Evolutionary conservation across 2,113 vertebrate species (phyloP), one percentile per base, ranked within the genome.

Genomic region (Paedocypris sp.): DNA sequence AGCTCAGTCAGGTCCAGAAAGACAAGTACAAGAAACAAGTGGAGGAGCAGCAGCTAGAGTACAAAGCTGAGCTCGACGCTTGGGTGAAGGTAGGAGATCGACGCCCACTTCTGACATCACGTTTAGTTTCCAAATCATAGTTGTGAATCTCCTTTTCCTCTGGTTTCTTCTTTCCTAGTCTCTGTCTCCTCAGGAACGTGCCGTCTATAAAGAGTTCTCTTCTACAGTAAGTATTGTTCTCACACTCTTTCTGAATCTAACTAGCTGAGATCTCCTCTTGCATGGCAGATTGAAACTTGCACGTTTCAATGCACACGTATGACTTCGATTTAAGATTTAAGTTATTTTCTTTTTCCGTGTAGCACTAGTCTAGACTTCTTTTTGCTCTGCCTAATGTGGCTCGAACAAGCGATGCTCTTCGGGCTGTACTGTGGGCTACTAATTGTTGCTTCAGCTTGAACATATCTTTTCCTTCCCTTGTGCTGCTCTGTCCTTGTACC

Each of bases 11-110:
- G 68, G 59, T 4, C 4, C 85, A 86, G 70, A 88, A 88, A 6
- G 85, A 88, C 76, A 81, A 83, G 54, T 88, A 88, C 78, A 88
- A 87, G 78, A 85, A 84, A 61, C 78, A 75, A 72, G 87, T 87
- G 52, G 87, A 87, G 69, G 79, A 85, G 71, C 82, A 85, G 70
- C 87, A 88, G 79, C 73, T 72, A 13, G 83, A 85, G 73, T 88
- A 87, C 77, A 85, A 84, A 73, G 78, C 69, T 0, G 77, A 84
- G 63, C 80, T 87, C 68, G 85, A 88, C 19, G 69, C 67, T 60
- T 88, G 87, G 87, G 65, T 88, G 23, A 80, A 87, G 85, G 86
- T 87, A 69, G 8, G 64, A 4, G 2, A 3, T 13, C n/a, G 20
- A 29, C 7, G 5, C 16, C 3, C 28, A 3, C 3, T 28, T 20